These are phyloP conservation scores for Dendropsophus ebraccatus DNA, from an alignment of 2,113 vertebrate genomes.

Conservation along the genomic window DNA sequence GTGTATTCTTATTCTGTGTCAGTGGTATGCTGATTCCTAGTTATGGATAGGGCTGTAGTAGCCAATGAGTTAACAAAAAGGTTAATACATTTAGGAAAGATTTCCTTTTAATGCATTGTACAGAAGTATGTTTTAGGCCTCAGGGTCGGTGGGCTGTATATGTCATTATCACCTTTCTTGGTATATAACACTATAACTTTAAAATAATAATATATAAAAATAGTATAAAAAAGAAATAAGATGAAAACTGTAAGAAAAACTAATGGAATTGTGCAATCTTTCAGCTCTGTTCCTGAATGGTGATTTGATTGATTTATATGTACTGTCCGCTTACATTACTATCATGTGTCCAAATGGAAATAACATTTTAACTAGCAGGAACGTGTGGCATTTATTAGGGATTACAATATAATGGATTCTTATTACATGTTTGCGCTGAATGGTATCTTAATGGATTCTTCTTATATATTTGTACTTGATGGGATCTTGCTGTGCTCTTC, in stretches of 20 bases:
- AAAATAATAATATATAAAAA: not conserved
- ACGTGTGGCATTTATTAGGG: not conserved
- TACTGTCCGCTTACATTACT: not conserved
- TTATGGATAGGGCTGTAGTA: not conserved
- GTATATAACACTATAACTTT: not conserved
- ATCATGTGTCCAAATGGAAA: constrained; percentile 10
- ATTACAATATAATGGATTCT: not conserved
- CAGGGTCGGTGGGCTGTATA: not conserved
- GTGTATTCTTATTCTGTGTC: not conserved
- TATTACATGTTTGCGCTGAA: not conserved
- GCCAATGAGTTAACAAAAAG: not conserved
- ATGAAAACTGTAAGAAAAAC: not conserved
- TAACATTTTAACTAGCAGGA: not conserved
- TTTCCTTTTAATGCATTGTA: not conserved
- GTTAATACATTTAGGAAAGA: not conserved
- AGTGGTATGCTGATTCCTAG: not conserved
- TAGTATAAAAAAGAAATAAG: not conserved
- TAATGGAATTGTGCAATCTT: not conserved
- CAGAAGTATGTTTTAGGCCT: not conserved
- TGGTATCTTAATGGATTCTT: not conserved
- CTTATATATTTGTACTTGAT: not conserved
- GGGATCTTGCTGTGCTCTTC: not conserved
- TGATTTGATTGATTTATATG: not conserved
- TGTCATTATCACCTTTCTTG: not conserved
- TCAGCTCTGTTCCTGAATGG: not conserved